These are phyloP conservation scores for Sarcophaga subvicina DNA, from an alignment of 2,888 invertebrate genomes.

Conservation along the genomic window DNA sequence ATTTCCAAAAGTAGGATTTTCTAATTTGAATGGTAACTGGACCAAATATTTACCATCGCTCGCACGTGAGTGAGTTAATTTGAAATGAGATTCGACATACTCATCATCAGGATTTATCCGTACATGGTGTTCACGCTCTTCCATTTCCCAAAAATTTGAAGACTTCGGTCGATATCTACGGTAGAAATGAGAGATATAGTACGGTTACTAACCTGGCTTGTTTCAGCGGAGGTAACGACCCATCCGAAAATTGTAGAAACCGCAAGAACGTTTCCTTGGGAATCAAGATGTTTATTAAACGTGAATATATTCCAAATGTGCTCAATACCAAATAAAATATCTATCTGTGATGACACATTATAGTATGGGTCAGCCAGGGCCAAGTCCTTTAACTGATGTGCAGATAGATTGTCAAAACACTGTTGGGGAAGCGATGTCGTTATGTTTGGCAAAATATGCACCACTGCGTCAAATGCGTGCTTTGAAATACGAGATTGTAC, in stretches of 20 bases:
- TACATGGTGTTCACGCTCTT: conserved; percentile 20
- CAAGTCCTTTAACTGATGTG: not conserved
- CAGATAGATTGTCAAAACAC: not conserved
- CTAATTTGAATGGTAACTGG: conserved; percentile 36
- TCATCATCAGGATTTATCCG: too few species aligned
- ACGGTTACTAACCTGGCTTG: not conserved
- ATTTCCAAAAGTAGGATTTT: not conserved
- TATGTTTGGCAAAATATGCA: too few species aligned
- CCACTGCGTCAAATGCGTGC: too few species aligned
- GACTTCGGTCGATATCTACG: conserved; percentile 20
- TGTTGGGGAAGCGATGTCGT: too few species aligned
- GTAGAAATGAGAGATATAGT: conserved; percentile 28
- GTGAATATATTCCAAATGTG: not conserved
- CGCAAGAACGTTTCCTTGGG: not conserved
- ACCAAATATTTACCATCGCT: conserved; percentile 43
- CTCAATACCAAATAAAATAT: not conserved
- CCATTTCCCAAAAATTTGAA: conserved; percentile 50
- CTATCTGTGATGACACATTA: not conserved
- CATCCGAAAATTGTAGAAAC: conserved; percentile 50
- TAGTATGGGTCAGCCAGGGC: conserved; percentile 41
- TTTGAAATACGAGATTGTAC: conserved; percentile 25
- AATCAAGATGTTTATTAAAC: not conserved
- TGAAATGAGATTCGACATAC: conserved; percentile 18
- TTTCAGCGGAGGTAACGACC: conserved; percentile 32
- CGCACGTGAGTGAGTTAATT: conserved; percentile 28